Evolutionary conservation across 2,888 invertebrate genomes (phyloP), one percentile per base, ranked within the genome.

Genomic region (Phymatocera aterrima): DNA sequence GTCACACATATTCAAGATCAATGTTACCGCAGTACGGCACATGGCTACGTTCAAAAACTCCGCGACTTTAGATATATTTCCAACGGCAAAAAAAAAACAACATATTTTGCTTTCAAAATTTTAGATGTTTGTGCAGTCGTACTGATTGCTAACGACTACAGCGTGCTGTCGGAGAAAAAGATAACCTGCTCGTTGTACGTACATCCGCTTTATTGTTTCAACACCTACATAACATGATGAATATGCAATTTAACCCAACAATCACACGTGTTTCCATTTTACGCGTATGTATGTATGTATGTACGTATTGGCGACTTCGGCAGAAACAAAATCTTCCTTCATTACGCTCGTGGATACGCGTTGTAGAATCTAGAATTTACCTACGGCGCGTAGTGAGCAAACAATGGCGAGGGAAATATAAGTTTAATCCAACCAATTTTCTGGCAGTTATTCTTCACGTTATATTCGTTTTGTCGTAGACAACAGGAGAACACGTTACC

Each of bases 21-120:
- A 43, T 68, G 43, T 65, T 43, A 21, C 34, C 61, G 18, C 18
- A 61, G 61, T n/a, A n/a, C n/a, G n/a, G n/a, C n/a, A n/a, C n/a
- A n/a, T n/a, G n/a, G n/a, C n/a, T n/a, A n/a, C n/a, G n/a, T n/a
- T n/a, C n/a, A n/a, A n/a, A n/a, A n/a, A n/a, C n/a, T n/a, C n/a
- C n/a, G n/a, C n/a, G n/a, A n/a, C n/a, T n/a, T n/a, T n/a, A n/a
- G n/a, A n/a, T n/a, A n/a, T n/a, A n/a, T n/a, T n/a, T n/a, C n/a
- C n/a, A n/a, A n/a, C n/a, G n/a, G n/a, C n/a, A n/a, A n/a, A n/a
- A n/a, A n/a, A n/a, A n/a, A n/a, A n/a, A n/a, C n/a, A n/a, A n/a
- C n/a, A n/a, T n/a, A n/a, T n/a, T n/a, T n/a, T n/a, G n/a, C n/a
- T n/a, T n/a, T n/a, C n/a, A n/a, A 40, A 8, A 8, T 40, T 40